These are phyloP conservation scores for Erpornis zantholeuca DNA, from an alignment of 2,113 vertebrate genomes.

Conservation along the genomic window DNA sequence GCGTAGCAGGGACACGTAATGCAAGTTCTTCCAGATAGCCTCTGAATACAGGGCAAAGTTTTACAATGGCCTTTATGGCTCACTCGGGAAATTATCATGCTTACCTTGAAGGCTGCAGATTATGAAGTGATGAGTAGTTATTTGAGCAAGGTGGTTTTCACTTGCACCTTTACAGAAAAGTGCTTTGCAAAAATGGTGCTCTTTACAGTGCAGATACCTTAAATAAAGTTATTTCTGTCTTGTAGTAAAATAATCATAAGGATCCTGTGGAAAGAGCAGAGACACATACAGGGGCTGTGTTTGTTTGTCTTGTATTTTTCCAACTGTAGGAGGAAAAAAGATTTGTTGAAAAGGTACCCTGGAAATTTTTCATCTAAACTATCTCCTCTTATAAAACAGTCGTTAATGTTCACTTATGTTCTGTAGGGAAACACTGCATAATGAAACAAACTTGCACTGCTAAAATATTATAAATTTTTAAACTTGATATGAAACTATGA, in stretches of 20 bases:
- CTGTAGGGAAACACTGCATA: not conserved
- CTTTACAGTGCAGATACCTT: not conserved
- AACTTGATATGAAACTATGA: not conserved
- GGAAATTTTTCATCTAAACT: not conserved
- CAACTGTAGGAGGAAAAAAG: not conserved
- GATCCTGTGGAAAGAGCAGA: not conserved
- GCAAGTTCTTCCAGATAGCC: conserved; percentile 51
- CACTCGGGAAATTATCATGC: conserved; percentile 44
- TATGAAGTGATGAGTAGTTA: conserved; percentile 70
- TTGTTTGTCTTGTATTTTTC: not conserved
- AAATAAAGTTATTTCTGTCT: not conserved
- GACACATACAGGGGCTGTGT: not conserved
- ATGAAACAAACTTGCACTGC: not conserved
- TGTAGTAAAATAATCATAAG: not conserved
- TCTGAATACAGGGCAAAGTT: conserved; percentile 73
- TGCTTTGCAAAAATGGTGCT: not conserved
- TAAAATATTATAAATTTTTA: not conserved
- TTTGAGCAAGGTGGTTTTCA: conserved; percentile 65
- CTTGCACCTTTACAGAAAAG: not conserved
- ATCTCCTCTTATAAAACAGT: not conserved
- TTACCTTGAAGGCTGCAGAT: conserved; percentile 55
- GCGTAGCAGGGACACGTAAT: conserved; percentile 51
- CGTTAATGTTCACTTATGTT: not conserved
- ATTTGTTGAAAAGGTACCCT: not conserved
- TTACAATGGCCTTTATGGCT: conserved; percentile 74